Evolutionary conservation across 1,140 invertebrate genomes (phyloP), one percentile per base, ranked within the genome.

Genomic region (Drosophila sproati): DNA sequence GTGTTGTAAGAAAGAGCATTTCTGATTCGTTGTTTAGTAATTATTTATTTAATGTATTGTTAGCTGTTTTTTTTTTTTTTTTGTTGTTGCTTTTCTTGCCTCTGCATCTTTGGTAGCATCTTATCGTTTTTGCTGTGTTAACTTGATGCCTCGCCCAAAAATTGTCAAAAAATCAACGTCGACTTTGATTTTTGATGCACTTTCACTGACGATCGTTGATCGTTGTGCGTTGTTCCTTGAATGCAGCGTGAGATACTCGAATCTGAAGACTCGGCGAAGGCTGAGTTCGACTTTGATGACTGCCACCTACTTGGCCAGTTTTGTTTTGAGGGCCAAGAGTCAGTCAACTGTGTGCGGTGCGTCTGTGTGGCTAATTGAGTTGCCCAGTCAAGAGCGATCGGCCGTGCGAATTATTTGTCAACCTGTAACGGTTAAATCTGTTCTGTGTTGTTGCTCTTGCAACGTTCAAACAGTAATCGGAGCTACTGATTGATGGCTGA

Each of bases 361-460:
- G 68, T 77, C 73, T 78, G 70, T 73, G 78, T 57, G 83, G 76
- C 80, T 88, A 88, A 88, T 88, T 88, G 85, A 88, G 85, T 85
- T 88, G 82, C 73, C 73, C 80, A 77, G 70, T 64, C 29, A 43
- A 43, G 64, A 77, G 69, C 55, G 69, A 67, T 80, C 80, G 74
- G 80, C 81, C 85, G 85, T 89, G 85, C 85, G 85, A 89, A 89
- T 89, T 85, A 73, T 85, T 89, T 89, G 85, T 85, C 80, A 89
- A 85, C 68, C 57, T 80, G 52, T 89, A 89, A 89, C 85, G 85
- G 85, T 89, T 85, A 85, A 89, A 73, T 77, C 63, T 43, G 39
- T 43, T 43, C 37, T 43, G 10, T n/a, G 20, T 20, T 67, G 73
- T 77, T 87, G 68, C 70, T 80, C 55, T 71, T 72, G 41, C 57